Evolutionary conservation across 1,140 invertebrate species (phyloP), one percentile per base, ranked within the genome.

Genomic region (Pseudachorutes palmiensis): DNA sequence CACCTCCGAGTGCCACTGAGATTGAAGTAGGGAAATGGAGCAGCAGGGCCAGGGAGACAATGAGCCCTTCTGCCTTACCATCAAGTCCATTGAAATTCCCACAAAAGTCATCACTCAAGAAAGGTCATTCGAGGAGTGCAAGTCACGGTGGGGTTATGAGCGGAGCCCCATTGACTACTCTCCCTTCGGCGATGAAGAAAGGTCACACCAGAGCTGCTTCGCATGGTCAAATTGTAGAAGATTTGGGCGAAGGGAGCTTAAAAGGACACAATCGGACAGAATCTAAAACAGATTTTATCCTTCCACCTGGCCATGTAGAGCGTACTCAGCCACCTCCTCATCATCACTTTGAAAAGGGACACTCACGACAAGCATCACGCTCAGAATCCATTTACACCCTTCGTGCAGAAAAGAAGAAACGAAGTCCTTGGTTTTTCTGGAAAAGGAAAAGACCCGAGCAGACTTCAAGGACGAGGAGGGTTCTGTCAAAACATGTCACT

Each of bases 351-450:
- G 45, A 64, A 5, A 72, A 70, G 59, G 82, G 82, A 0, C 84
- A 85, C 73, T 83, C 82, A 1, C 76, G 84, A 12, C 83, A 85
- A 74, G 83, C 83, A 0, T 85, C 83, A 16, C 77, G 90, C 62
- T 90, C 90, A 0, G 90, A 94, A 75, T 92, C 89, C 26, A 90
- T 93, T 66, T 94, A 93, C 76, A 94, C 91, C 1, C 82, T 94
- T 70, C 82, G 90, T 65, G 83, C 88, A 60, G 84, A 83, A 30
- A 73, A 74, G 65, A 62, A 63, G 1, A 59, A 74, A 31, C 67
- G 69, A 45, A 72, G 71, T n/a, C n/a, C n/a, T 31, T 69, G 68
- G 48, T 62, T 77, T 2, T 77, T 78, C 63, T 78, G 77, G 77
- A 72, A 69, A 65, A 69, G 71, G 45, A 60, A 68, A 28, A 33